Percentiles rank a stretch among this genome's conserved stretches.
These are phyloP conservation scores for Enteromius argenteus DNA, from an alignment of 2,797 vertebrate genomes.

Conservation along the genomic window DNA sequence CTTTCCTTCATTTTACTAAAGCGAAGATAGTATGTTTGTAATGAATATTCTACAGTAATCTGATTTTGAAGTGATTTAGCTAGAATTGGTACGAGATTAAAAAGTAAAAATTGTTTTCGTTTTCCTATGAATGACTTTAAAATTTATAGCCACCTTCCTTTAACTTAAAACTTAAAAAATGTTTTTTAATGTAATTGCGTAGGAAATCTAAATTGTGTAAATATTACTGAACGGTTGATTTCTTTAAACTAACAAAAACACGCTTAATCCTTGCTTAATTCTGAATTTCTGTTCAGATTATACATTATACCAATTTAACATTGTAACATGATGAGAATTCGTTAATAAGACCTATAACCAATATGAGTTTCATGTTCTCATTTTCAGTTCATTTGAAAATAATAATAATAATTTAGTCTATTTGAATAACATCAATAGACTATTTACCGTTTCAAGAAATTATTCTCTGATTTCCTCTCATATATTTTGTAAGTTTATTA, in stretches of 20 bases:
- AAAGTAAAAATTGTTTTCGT: not conserved
- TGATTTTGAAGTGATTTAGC: not conserved
- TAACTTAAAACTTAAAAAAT: not conserved
- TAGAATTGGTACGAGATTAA: not conserved
- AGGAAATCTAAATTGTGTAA: not conserved
- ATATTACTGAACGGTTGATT: not conserved
- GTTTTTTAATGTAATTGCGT: not conserved
- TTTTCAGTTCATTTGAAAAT: not conserved
- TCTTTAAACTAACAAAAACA: not conserved
- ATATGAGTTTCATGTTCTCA: not conserved
- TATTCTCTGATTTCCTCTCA: not conserved
- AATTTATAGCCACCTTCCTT: not conserved
- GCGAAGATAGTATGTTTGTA: not conserved
- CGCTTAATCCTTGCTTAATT: not conserved
- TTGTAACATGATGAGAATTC: not conserved
- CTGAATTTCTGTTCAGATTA: not conserved
- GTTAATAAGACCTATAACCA: conserved; percentile 6
- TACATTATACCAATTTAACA: not conserved
- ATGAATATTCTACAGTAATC: not conserved
- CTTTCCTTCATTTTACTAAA: not conserved
- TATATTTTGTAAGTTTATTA: not conserved
- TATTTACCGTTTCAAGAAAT: not conserved
- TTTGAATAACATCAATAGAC: not conserved
- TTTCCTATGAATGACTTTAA: not conserved
- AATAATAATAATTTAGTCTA: too few species aligned